Evolutionary conservation across 2,888 invertebrate genomes (phyloP).

Genomic region (Diarsia mendica): DNA sequence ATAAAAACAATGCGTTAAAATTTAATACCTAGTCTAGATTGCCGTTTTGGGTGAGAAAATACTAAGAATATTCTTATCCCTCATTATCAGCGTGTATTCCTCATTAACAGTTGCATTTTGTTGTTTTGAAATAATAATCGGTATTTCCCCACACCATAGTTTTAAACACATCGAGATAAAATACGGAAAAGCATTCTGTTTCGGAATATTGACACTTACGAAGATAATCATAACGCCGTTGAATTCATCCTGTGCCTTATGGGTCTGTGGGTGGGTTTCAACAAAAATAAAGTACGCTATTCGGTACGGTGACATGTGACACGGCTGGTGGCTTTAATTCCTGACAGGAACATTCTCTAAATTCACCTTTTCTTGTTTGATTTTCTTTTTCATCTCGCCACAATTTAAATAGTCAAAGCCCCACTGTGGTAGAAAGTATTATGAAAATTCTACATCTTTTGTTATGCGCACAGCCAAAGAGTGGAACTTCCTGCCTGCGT

Average conservation of each 20-base stretch:
- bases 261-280: no score
- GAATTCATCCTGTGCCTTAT: background rate
- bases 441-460: no score
- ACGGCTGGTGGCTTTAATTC: no score
- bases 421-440: no score
- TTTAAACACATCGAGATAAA: background rate
- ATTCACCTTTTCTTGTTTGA: no score
- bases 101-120: constrained; percentile 5
- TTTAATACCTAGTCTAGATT: background rate
- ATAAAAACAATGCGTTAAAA: background rate
- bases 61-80: constrained; percentile 1
- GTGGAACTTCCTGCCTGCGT: no score
- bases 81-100: background rate
- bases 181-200: constrained; percentile 13
- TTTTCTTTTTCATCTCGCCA: no score
- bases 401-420: no score
- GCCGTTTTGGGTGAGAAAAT: constrained; percentile 7
- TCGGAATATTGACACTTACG: background rate
- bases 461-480: no score
- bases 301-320: no score
- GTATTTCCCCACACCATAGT: constrained; percentile 11
- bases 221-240: background rate
- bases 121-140: constrained; percentile 20
- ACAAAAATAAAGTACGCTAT: no score
- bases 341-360: no score